Evolutionary conservation across 2,797 vertebrate species (phyloP).

Genomic region (Hybognathus amarus): DNA sequence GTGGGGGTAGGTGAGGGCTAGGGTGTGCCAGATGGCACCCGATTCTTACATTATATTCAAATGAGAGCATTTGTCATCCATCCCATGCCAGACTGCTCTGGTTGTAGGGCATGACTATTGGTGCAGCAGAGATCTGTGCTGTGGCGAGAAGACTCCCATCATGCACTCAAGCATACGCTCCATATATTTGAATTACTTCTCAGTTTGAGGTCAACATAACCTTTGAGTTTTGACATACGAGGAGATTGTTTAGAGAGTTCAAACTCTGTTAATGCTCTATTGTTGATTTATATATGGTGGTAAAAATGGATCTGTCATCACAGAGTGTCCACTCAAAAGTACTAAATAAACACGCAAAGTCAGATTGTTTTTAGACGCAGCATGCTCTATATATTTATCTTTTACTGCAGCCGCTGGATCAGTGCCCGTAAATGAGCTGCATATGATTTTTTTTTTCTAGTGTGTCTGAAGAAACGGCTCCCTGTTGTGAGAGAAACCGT

Average conservation of each 20-base stretch:
- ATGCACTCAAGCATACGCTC: background rate
- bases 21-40: constrained; percentile 57
- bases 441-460: constrained; percentile 20
- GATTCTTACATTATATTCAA: constrained; percentile 59
- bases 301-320: constrained; percentile 3
- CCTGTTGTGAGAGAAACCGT: constrained; percentile 42
- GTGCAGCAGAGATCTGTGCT: background rate
- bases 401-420: constrained; percentile 38
- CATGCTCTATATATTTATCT: constrained; percentile 6
- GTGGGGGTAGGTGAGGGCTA: constrained; percentile 35
- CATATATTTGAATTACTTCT: background rate
- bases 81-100: constrained; percentile 19
- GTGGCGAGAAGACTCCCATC: constrained; percentile 17
- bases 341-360: background rate
- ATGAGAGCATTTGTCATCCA: constrained; percentile 50
- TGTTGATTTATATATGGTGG: constrained; percentile 10
- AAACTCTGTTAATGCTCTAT: background rate
- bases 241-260: constrained; percentile 8
- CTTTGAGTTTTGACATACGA: constrained; percentile 2
- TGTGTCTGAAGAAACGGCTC: constrained; percentile 38
- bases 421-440: constrained; percentile 34
- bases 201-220: background rate
- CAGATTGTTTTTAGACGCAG: constrained; percentile 16
- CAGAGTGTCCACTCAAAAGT: constrained; percentile 1
- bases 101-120: constrained; percentile 10